Base-by-base conservation (phyloP, 2,113 vertebrate genomes). In the Xerus inauris region DNA sequence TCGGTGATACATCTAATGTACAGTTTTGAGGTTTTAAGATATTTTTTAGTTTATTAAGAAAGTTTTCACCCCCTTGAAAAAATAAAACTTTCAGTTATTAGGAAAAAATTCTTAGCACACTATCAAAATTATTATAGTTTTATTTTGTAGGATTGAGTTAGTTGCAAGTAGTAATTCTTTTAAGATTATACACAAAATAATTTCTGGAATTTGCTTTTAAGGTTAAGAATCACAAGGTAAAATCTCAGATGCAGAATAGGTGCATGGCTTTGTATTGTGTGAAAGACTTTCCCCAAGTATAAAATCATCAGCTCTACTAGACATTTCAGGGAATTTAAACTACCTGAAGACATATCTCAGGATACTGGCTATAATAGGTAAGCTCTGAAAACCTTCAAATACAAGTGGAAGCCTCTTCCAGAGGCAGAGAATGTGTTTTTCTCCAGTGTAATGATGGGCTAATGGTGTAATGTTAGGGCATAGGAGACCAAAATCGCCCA, bases 161-260 rank as follows among this genome's bases (percentile, higher is more conserved):
- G 20, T 65, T 65, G 2, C 26, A 72, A 51, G 3, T 81, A 76
- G 30, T n/a, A n/a, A n/a, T 79, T 96, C 67, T 95, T 90, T 92
- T 69, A 82, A 81, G 6, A 91, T 82, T 59, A 51, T 67, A 86
- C 24, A 82, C 79, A 69, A 92, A 89, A 82, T 69, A 72, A 30
- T 82, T 89, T 93, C 13, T 95, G 45, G 91, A 92, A 86, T 92
- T 91, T 93, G 32, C 45, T 42, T 87, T 84, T 89, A 92, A 85
- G 32, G 45, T 86, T 95, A 72, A 77, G 51, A 88, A 84, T 2
- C 8, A 80, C 85, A 32, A 75, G 10, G 49, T 76, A 32, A 88
- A 76, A 85, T 91, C 51, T 89, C 26, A 14, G 14, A 11, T 87
- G 71, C 45, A 94, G 42, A 20, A 5, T 54, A 72, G 49, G 32